phyloP scores from a whole-genome alignment of 2,888 invertebrate species.

The Troglohyphantes excavatus region DNA sequence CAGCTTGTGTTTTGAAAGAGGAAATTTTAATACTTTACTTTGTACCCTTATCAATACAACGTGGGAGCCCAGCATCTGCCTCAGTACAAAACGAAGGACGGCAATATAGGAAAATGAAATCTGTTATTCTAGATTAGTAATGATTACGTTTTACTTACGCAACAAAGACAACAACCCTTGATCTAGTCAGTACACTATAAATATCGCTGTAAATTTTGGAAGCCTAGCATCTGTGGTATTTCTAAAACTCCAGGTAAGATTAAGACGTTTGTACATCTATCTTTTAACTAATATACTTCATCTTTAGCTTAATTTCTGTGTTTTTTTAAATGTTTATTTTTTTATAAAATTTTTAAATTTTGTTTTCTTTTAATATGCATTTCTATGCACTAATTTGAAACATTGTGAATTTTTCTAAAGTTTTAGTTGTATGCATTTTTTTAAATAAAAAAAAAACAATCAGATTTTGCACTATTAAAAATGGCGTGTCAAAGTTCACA shows the following conservation, averaged over 20 bases:
- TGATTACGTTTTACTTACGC: not conserved
- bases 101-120: not conserved
- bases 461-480: not conserved
- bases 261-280: not conserved
- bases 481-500: too few species aligned
- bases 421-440: too few species aligned
- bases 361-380: too few species aligned
- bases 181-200: not conserved
- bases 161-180: slow-evolving; percentile 2
- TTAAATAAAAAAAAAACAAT: too few species aligned
- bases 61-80: slow-evolving; percentile 16
- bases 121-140: not conserved
- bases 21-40: not conserved
- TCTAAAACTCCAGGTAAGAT: slow-evolving; percentile 33
- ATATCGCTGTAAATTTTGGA: not conserved
- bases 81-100: slow-evolving; percentile 4
- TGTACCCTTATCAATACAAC: not conserved
- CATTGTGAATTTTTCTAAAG: too few species aligned
- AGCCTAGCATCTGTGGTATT: slow-evolving; percentile 32
- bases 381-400: too few species aligned
- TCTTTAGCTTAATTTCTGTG: not conserved
- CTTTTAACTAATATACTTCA: not conserved
- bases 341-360: too few species aligned
- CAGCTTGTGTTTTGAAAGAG: not conserved
- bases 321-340: not conserved